These are phyloP conservation scores for Vollenhovia emeryi DNA, from an alignment of 1,140 invertebrate species.

Conservation along the genomic window DNA sequence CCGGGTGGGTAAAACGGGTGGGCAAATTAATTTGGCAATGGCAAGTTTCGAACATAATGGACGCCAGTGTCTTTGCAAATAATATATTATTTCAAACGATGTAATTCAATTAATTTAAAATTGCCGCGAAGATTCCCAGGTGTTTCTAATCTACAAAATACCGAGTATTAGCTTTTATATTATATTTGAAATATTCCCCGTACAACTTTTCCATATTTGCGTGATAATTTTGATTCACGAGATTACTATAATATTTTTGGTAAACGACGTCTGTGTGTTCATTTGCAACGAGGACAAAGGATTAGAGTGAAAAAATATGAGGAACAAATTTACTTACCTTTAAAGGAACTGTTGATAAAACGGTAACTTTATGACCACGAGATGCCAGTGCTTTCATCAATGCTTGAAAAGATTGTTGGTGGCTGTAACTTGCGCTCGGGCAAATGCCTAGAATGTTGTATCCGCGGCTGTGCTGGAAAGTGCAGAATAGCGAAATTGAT, in stretches of 20 bases:
- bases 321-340: constrained; percentile 75
- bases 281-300: not conserved
- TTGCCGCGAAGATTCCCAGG: not conserved
- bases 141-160: not conserved
- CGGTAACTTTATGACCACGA: constrained; percentile 87
- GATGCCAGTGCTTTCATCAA: constrained; percentile 86
- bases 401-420: constrained; percentile 87
- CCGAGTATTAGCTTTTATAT: not conserved
- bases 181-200: not conserved
- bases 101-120: not conserved
- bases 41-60: not conserved
- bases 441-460: constrained; percentile 84
- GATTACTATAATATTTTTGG: not conserved
- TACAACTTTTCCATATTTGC: not conserved
- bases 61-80: not conserved
- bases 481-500: constrained; percentile 41
- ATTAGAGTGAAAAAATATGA: not conserved
- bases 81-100: not conserved
- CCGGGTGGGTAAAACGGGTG: not conserved
- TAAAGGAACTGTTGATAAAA: constrained; percentile 86
- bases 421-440: constrained; percentile 86
- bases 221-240: not conserved
- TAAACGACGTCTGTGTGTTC: not conserved
- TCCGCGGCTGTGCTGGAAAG: constrained; percentile 30
- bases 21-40: not conserved